Percentiles rank a stretch among this genome's conserved stretches.
These are phyloP conservation scores for Periophthalmus magnuspinnatus DNA, from an alignment of 2,797 vertebrate species.

Conservation along the genomic window DNA sequence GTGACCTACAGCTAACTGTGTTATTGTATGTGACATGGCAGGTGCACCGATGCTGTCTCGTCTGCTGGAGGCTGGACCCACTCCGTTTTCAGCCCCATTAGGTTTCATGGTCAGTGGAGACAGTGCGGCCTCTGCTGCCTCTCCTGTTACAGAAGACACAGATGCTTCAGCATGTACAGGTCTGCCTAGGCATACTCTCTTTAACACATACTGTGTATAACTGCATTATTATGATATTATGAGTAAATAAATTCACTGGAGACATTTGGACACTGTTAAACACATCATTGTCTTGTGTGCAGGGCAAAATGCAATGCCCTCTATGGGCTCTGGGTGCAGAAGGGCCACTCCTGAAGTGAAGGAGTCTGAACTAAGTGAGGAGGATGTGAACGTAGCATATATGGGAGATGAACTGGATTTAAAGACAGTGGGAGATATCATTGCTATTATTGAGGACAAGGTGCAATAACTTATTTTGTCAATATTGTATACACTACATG, in stretches of 20 bases:
- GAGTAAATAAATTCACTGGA: neutral
- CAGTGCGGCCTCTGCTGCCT: slow-evolving; percentile 65
- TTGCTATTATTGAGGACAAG: slow-evolving; percentile 97
- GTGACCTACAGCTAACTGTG: slow-evolving; percentile 2
- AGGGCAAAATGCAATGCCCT: slow-evolving; percentile 74
- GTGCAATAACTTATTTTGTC: slow-evolving; percentile 59
- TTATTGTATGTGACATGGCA: slow-evolving; percentile 53
- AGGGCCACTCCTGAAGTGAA: slow-evolving; percentile 80
- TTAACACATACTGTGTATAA: slow-evolving; percentile 2
- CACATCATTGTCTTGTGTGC: slow-evolving; percentile 51
- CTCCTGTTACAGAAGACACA: slow-evolving; percentile 76
- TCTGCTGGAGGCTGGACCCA: slow-evolving; percentile 93
- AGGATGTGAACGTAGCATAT: slow-evolving; percentile 89
- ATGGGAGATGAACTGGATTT: slow-evolving; percentile 93
- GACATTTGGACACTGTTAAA: neutral
- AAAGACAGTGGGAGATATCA: slow-evolving; percentile 95
- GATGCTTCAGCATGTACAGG: slow-evolving; percentile 62
- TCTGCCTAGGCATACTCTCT: slow-evolving; percentile 34
- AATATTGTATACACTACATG: neutral
- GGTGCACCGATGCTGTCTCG: slow-evolving; percentile 97
- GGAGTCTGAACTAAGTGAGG: slow-evolving; percentile 83
- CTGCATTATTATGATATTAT: neutral
- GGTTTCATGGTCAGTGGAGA: slow-evolving; percentile 85
- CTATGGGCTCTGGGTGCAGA: slow-evolving; percentile 32
- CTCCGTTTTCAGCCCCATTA: slow-evolving; percentile 89